These are phyloP conservation scores for Mayetiola destructor DNA, from an alignment of 2,888 invertebrate species.

Conservation along the genomic window DNA sequence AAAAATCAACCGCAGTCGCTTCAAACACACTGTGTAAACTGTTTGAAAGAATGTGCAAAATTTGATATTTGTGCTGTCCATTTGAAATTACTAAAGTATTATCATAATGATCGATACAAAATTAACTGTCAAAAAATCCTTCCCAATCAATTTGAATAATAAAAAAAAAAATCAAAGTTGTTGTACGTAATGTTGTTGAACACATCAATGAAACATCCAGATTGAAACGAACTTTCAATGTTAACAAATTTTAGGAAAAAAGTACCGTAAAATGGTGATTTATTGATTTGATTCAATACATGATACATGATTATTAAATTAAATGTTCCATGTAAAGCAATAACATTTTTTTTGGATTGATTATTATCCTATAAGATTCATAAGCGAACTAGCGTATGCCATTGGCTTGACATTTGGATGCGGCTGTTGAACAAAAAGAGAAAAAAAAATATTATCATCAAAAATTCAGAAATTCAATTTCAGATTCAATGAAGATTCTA, in stretches of 20 bases:
- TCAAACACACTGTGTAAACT: constrained; percentile 25
- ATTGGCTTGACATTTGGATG: constrained; percentile 96
- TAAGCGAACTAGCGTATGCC: constrained; percentile 83
- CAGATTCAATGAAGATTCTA: neutral
- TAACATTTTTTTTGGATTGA: neutral
- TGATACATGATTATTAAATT: neutral
- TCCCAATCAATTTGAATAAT: neutral
- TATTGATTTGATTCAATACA: neutral
- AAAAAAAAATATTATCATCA: neutral
- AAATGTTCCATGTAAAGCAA: neutral
- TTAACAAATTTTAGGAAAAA: neutral
- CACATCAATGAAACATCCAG: neutral
- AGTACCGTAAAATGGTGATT: neutral
- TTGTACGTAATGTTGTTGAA: neutral
- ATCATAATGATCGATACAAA: neutral
- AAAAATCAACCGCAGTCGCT: constrained; percentile 26
- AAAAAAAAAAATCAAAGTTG: neutral
- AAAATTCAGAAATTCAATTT: neutral
- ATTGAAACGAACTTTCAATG: neutral
- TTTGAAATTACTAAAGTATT: constrained; percentile 20
- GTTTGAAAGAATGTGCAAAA: constrained; percentile 22
- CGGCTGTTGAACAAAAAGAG: constrained; percentile 49
- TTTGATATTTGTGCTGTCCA: constrained; percentile 31
- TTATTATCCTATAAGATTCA: constrained; percentile 47
- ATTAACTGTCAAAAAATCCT: neutral